Percentiles rank a stretch among this genome's conserved stretches.
These are phyloP conservation scores for Cydia splendana DNA, from an alignment of 1,140 invertebrate genomes.

Conservation along the genomic window DNA sequence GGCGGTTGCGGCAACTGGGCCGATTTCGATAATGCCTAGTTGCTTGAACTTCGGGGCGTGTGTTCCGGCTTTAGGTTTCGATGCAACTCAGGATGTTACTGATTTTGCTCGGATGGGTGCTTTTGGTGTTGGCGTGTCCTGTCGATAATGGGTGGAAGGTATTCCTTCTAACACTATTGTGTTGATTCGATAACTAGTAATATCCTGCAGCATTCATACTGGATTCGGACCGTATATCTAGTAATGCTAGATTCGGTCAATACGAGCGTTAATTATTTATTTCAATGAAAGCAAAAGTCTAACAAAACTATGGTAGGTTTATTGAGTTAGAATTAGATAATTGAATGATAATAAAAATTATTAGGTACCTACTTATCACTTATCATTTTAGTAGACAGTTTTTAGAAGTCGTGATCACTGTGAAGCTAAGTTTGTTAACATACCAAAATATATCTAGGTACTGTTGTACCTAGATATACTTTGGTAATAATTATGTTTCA, in stretches of 20 bases:
- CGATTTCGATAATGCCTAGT: conserved; percentile 52
- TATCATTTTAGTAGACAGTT: no score
- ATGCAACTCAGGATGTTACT: conserved; percentile 22
- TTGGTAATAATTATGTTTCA: neutral
- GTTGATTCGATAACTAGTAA: neutral
- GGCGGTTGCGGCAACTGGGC: conserved; percentile 45
- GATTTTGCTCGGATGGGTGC: conserved; percentile 9
- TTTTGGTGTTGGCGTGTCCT: conserved; percentile 5
- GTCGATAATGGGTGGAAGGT: neutral
- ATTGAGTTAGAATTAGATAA: no score
- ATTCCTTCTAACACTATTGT: neutral
- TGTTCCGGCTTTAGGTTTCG: conserved; percentile 5
- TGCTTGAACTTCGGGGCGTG: conserved; percentile 24
- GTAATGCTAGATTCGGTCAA: no score
- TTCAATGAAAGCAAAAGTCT: no score
- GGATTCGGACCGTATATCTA: no score
- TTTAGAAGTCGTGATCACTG: no score
- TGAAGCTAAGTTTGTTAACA: neutral
- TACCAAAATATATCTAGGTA: no score
- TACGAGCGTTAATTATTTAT: no score
- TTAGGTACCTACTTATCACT: no score
- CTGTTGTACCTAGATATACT: neutral
- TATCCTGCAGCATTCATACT: neutral
- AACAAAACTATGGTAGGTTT: no score
- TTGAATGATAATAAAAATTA: no score